These are phyloP conservation scores for Proterorhinus semilunaris DNA, from an alignment of 2,113 vertebrate genomes.

Conservation along the genomic window DNA sequence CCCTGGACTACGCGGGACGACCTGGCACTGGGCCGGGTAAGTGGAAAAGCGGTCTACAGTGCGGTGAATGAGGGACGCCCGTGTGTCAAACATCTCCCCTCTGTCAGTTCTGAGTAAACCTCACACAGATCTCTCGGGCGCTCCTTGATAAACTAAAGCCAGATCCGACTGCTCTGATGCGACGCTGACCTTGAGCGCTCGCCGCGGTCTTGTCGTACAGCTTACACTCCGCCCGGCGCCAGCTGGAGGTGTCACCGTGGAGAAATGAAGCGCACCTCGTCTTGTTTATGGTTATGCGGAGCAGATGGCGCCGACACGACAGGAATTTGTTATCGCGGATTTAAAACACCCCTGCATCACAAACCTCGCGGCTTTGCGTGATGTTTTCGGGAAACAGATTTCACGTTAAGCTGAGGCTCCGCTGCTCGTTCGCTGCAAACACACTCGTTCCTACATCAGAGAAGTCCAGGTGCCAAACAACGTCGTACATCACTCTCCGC, in stretches of 20 bases:
- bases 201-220: slow-evolving; percentile 9
- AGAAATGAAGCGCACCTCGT: slow-evolving; percentile 58
- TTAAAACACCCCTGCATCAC: slow-evolving; percentile 34
- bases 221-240: slow-evolving; percentile 7
- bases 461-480: too few relatives aligned
- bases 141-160: background rate
- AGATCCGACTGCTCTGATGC: slow-evolving; percentile 17
- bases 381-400: too few relatives aligned
- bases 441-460: too few relatives aligned
- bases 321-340: slow-evolving; percentile 43
- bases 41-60: too few relatives aligned
- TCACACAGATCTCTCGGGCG: background rate
- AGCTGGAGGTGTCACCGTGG: slow-evolving; percentile 65
- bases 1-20: too few relatives aligned
- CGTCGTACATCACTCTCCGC: too few relatives aligned
- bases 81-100: too few relatives aligned
- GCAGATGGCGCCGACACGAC: slow-evolving; percentile 66
- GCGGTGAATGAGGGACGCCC: too few relatives aligned
- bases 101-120: too few relatives aligned
- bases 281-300: slow-evolving; percentile 46
- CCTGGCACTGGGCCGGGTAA: too few relatives aligned
- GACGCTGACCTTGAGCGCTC: slow-evolving; percentile 46
- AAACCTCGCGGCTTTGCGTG: slow-evolving; percentile 9
- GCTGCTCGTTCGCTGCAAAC: too few relatives aligned
- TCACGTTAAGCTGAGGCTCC: too few relatives aligned